Evolutionary conservation across 1,140 invertebrate species (phyloP).

Genomic region (Zaprionus capensis): DNA sequence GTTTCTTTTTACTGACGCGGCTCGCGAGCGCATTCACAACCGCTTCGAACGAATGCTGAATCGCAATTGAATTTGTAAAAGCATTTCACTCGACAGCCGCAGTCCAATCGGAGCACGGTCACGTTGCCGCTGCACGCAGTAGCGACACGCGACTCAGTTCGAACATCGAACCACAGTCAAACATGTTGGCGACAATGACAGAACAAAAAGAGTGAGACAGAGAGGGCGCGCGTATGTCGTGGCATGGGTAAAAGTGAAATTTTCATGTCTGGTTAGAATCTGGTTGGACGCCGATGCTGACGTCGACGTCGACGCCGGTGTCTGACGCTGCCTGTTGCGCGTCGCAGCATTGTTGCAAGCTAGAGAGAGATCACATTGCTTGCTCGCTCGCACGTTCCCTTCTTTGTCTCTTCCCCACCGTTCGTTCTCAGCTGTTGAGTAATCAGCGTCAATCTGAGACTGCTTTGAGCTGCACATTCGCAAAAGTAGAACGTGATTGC

Average conservation of each 20-base stretch:
- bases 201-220: not conserved
- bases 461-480: slow-evolving; percentile 72
- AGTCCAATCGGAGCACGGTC: slow-evolving; percentile 55
- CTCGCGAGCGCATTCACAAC: slow-evolving; percentile 65
- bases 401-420: not conserved
- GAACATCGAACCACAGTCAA: slow-evolving; percentile 45
- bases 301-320: not conserved
- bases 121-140: slow-evolving; percentile 72
- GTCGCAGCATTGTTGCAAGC: slow-evolving; percentile 46
- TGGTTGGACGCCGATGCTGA: slow-evolving; percentile 16
- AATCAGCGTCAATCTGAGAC: slow-evolving; percentile 70
- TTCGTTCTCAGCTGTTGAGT: slow-evolving; percentile 52
- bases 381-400: not conserved
- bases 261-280: slow-evolving; percentile 32
- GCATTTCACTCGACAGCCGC: slow-evolving; percentile 69
- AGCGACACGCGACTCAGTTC: slow-evolving; percentile 67
- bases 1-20: slow-evolving; percentile 1
- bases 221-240: not conserved
- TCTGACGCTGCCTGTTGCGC: slow-evolving; percentile 38
- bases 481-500: slow-evolving; percentile 79
- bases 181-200: slow-evolving; percentile 41
- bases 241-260: slow-evolving; percentile 71
- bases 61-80: slow-evolving; percentile 80
- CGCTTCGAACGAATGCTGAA: slow-evolving; percentile 73
- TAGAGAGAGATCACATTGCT: slow-evolving; percentile 69